Evolutionary conservation across 2,888 invertebrate species (phyloP).

Genomic region (Myopa tessellatipennis): DNA sequence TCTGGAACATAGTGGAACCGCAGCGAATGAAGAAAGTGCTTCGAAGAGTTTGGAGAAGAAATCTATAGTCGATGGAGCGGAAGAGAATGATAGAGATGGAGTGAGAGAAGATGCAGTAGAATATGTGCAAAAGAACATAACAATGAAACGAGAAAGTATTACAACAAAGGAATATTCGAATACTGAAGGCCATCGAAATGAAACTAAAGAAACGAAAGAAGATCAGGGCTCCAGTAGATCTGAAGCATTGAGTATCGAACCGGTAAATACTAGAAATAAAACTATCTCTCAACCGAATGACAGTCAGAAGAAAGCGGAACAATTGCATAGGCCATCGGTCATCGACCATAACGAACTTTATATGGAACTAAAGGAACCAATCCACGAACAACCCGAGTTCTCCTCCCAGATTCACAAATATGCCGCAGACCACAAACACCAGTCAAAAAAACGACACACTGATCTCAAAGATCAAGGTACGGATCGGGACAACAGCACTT

Average conservation of each 20-base stretch:
- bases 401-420: constrained; percentile 13
- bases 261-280: constrained; percentile 1
- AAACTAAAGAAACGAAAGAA: neutral
- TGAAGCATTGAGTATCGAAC: neutral
- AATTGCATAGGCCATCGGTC: constrained; percentile 20
- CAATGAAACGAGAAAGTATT: constrained; percentile 19
- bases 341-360: neutral
- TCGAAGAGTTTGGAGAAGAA: constrained; percentile 25
- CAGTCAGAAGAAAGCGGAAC: constrained; percentile 23
- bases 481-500: neutral
- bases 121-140: constrained; percentile 8
- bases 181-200: neutral
- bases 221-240: neutral
- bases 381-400: neutral
- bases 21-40: neutral
- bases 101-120: constrained; percentile 16
- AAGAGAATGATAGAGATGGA: too few relatives aligned
- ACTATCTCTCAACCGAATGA: constrained; percentile 7
- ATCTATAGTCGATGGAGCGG: constrained; percentile 49
- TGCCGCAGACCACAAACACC: neutral
- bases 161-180: neutral
- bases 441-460: neutral
- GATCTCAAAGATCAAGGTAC: neutral
- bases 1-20: constrained; percentile 37
- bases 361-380: constrained; percentile 37